Conservation (phyloP, 1,140 invertebrate genomes). For the Ips nitidus region DNA sequence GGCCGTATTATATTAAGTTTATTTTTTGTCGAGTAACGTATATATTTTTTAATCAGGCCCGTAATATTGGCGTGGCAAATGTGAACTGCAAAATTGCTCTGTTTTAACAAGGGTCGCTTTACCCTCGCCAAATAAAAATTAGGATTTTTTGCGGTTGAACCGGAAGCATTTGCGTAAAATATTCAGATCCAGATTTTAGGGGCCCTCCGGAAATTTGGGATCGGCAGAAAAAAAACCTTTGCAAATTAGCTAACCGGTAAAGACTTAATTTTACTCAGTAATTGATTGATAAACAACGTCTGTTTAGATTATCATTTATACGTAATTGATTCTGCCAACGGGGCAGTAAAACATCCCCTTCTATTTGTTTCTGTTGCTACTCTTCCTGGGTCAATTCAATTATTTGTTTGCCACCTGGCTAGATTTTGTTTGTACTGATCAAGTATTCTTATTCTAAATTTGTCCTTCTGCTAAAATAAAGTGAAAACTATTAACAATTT, state of each 20-base stretch:
- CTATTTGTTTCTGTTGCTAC: background rate
- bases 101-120: background rate
- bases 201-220: background rate
- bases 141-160: background rate
- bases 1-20: background rate
- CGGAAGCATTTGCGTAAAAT: background rate
- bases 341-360: background rate
- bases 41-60: background rate
- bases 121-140: background rate
- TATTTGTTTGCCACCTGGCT: slow-evolving; percentile 1
- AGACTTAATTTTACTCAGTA: background rate
- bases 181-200: background rate
- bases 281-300: background rate
- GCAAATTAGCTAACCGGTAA: no score
- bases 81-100: background rate
- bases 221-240: no score
- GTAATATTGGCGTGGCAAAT: background rate
- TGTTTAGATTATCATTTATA: background rate
- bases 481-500: no score
- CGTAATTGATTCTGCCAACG: slow-evolving; percentile 1
- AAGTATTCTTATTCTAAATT: no score
- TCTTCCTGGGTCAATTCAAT: background rate
- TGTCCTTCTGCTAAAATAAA: no score
- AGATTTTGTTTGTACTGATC: background rate
- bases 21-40: background rate